phyloP scores from a whole-genome alignment of 2,113 vertebrate species.

The Sphyrna mokarran region DNA sequence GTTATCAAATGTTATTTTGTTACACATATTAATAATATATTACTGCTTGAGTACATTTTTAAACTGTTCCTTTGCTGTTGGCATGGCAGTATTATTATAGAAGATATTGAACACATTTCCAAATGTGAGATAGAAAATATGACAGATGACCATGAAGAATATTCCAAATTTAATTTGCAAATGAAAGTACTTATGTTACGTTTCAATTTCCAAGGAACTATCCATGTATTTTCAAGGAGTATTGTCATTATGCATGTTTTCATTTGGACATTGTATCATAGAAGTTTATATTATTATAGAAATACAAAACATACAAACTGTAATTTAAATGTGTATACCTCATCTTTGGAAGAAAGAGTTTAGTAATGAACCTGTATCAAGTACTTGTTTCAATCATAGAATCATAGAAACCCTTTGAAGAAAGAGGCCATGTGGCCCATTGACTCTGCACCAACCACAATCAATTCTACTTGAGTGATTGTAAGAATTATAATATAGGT shows the following conservation, averaged over 20 bases:
- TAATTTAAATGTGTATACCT: neutral
- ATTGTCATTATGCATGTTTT: neutral
- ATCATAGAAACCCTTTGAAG: too few relatives aligned
- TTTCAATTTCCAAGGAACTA: neutral
- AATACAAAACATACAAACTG: neutral
- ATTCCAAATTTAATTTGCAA: neutral
- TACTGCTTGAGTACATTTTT: neutral
- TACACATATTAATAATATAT: slow-evolving; percentile 4
- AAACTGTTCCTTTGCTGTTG: neutral
- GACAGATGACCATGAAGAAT: neutral
- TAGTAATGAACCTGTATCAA: neutral
- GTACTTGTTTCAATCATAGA: neutral
- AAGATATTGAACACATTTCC: neutral
- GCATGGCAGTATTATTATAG: neutral
- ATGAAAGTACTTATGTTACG: neutral
- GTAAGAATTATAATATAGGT: neutral
- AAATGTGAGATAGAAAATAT: neutral
- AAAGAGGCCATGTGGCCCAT: too few relatives aligned
- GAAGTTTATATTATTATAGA: neutral
- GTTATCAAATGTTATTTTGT: neutral
- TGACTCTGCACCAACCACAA: too few relatives aligned
- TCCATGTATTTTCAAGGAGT: neutral
- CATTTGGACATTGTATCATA: neutral
- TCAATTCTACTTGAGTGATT: neutral
- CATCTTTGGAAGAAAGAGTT: neutral